Percentiles rank a stretch among this genome's conserved stretches.
These are phyloP conservation scores for Fistularia commersonii DNA, from an alignment of 2,797 vertebrate genomes.

Conservation along the genomic window DNA sequence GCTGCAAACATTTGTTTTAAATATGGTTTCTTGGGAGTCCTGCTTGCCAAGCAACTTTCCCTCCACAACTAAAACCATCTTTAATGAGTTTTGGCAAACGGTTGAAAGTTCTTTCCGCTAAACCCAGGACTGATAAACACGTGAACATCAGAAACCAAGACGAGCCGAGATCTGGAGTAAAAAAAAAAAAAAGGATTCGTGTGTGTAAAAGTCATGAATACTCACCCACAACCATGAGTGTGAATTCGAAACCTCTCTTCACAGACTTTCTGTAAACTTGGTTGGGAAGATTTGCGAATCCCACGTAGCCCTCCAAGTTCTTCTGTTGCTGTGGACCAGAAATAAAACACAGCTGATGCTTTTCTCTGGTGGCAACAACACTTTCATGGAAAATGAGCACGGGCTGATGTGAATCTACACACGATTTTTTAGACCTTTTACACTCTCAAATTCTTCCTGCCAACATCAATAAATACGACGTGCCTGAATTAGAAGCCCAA, in stretches of 20 bases:
- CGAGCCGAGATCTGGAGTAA: neutral
- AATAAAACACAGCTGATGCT: constrained; percentile 31
- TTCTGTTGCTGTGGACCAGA: constrained; percentile 86
- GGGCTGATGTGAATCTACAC: neutral
- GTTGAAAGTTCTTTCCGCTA: constrained; percentile 31
- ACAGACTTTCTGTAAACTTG: constrained; percentile 90
- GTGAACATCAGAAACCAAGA: constrained; percentile 3
- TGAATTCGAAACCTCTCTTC: constrained; percentile 97
- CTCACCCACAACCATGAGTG: constrained; percentile 97
- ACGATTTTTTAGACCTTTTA: neutral
- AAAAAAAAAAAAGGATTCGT: constrained; percentile 1
- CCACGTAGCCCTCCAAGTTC: constrained; percentile 96
- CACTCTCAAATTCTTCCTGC: neutral
- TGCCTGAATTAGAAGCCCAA: neutral
- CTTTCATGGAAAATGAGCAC: neutral
- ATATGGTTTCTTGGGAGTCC: constrained; percentile 13
- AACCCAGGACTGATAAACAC: constrained; percentile 29
- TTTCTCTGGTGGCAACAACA: constrained; percentile 3
- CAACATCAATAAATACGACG: neutral
- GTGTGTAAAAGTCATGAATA: constrained; percentile 7
- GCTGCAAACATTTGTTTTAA: constrained; percentile 48
- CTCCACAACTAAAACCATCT: constrained; percentile 29
- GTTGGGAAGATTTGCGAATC: constrained; percentile 90
- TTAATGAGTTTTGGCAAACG: constrained; percentile 23
- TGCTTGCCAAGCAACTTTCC: neutral